phyloP scores from a whole-genome alignment of 2,888 invertebrate species.

The Diadegma fenestrale region DNA sequence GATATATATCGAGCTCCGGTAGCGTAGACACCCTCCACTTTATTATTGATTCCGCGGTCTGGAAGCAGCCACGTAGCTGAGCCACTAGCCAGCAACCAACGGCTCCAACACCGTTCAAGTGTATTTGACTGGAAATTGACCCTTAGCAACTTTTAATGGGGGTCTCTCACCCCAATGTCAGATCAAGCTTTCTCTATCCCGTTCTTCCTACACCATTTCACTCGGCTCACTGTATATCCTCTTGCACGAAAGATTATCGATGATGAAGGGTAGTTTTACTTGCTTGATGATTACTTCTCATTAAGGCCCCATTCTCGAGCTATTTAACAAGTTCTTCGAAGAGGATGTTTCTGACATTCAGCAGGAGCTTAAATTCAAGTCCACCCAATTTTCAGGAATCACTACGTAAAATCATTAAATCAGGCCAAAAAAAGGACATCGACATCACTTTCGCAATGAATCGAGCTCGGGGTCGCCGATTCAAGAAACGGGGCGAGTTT shows the following conservation, averaged over 20 bases:
- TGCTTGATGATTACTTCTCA: constrained; percentile 44
- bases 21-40: constrained; percentile 69
- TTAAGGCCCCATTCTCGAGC: constrained; percentile 21
- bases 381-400: not conserved
- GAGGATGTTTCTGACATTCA: not conserved
- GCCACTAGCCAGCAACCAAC: constrained; percentile 55
- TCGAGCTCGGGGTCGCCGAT: constrained; percentile 6
- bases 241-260: constrained; percentile 22
- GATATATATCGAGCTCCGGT: constrained; percentile 39
- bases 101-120: constrained; percentile 75
- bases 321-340: not conserved
- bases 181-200: constrained; percentile 20
- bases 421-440: not conserved
- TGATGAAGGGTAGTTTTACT: constrained; percentile 1
- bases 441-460: constrained; percentile 12
- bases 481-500: not conserved
- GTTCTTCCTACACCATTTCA: constrained; percentile 24
- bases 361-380: not conserved
- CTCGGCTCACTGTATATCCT: not conserved
- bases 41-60: constrained; percentile 77
- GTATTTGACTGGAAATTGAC: constrained; percentile 80
- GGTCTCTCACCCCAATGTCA: constrained; percentile 4
- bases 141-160: constrained; percentile 79
- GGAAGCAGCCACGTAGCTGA: constrained; percentile 57
- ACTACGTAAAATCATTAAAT: not conserved